A percentile compares a stretch with the other conserved stretches of the same genome.
phyloP scores from a whole-genome alignment of 2,888 invertebrate genomes.

The Patella depressa region DNA sequence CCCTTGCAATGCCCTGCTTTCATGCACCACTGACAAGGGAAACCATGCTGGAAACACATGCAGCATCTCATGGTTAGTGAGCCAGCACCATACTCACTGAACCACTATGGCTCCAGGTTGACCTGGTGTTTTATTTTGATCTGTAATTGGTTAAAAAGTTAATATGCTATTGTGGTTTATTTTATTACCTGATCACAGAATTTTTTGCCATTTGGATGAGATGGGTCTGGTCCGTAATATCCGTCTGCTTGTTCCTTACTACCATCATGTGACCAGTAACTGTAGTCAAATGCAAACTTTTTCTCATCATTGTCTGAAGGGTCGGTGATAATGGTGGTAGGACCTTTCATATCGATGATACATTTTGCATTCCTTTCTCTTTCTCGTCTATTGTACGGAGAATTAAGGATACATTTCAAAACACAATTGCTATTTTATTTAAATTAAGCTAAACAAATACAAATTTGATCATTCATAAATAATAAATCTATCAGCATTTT shows the following conservation, averaged over 20 bases:
- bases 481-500: too few species aligned
- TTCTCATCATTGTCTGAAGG: conserved; percentile 70
- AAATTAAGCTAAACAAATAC: too few species aligned
- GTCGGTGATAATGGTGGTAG: conserved; percentile 72
- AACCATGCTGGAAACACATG: background rate
- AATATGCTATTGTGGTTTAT: background rate
- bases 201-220: conserved; percentile 71
- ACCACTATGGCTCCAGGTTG: too few species aligned
- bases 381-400: conserved; percentile 73
- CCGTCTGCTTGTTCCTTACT: conserved; percentile 72
- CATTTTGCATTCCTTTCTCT: conserved; percentile 72
- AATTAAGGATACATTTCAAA: conserved; percentile 24
- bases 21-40: too few species aligned
- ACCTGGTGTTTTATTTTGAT: background rate
- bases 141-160: background rate
- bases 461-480: too few species aligned
- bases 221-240: conserved; percentile 70
- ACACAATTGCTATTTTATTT: background rate
- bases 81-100: too few species aligned
- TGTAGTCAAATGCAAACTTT: conserved; percentile 74
- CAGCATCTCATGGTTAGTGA: background rate
- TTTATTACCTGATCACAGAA: conserved; percentile 74
- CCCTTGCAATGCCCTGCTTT: too few species aligned
- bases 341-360: conserved; percentile 73
- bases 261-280: conserved; percentile 77